Evolutionary conservation across 2,113 vertebrate species (phyloP), one percentile per base, ranked within the genome.

Genomic region (Nesospiza acunhae): DNA sequence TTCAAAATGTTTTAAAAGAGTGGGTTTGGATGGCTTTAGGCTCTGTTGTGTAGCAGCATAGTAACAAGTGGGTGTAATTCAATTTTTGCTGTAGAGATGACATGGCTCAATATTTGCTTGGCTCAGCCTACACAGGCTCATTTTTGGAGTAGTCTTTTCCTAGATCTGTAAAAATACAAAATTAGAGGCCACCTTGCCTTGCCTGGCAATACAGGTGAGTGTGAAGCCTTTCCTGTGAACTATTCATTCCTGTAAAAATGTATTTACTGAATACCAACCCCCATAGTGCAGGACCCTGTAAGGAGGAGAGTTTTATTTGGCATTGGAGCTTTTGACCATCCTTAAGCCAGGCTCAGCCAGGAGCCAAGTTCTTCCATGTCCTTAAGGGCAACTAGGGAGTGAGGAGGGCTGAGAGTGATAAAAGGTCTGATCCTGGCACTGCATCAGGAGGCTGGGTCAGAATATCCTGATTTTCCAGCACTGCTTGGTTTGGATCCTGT

Each of bases 401-500:
- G n/a, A 67, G 72, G 72, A 79, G 35, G 16, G 44, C 46, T 5
- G 4, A n/a, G 76, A 1, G 8, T 17, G 17, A n/a, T 5, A 3
- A 35, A 31, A 14, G 20, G 15, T 31, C 24, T 41, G 56, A 15
- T 23, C 11, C 31, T 8, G 58, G 30, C 15, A 4, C 37, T 44
- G 44, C 49, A 30, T 3, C 47, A 21, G 56, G 47, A 39, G 41
- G 11, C 59, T 56, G 52, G 15, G 2, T 30, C 28, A 35, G 28
- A 39, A 49, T 14, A 44, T 35, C 6, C 33, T 27, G 41, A 58
- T 85, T 75, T 66, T 66, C 60, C 70, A 68, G 46, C 47, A 18
- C 52, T 24, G 33, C 1, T 5, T 0, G 0, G 5, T 87, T 77
- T 41, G 33, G 44, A 22, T n/a, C 35, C 55, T 2, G 0, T 31